Evolutionary conservation across 2,797 vertebrate genomes (phyloP).

Genomic region (Sparidentex hasta): DNA sequence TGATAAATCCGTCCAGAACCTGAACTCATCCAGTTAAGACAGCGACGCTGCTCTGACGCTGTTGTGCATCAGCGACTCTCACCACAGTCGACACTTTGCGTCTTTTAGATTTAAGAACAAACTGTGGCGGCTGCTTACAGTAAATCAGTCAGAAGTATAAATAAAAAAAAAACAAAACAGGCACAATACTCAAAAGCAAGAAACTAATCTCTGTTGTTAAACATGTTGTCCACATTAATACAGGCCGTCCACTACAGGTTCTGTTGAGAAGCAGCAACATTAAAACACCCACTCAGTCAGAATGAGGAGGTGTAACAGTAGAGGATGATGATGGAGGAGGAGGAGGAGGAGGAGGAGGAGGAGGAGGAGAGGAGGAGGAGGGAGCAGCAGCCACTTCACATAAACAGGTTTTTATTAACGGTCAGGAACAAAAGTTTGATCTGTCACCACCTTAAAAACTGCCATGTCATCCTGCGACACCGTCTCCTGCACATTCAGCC

Average conservation of each 20-base stretch:
- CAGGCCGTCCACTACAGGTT: constrained; percentile 4
- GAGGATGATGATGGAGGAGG: background rate
- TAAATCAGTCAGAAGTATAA: constrained; percentile 2
- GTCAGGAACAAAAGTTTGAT: constrained; percentile 39
- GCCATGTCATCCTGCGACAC: constrained; percentile 33
- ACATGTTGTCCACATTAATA: constrained; percentile 9
- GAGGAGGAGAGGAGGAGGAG: constrained; percentile 39
- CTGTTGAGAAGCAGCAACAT: constrained; percentile 14
- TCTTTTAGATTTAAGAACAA: constrained; percentile 12
- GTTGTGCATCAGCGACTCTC: background rate
- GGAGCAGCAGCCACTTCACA: constrained; percentile 42
- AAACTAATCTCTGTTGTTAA: constrained; percentile 1
- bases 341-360: constrained; percentile 26
- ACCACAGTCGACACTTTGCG: constrained; percentile 21
- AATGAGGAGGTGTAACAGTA: background rate
- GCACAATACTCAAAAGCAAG: constrained; percentile 55
- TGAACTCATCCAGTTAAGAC: constrained; percentile 17
- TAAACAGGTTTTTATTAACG: constrained; percentile 47
- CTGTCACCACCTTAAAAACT: constrained; percentile 34
- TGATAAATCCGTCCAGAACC: background rate
- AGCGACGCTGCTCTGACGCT: background rate
- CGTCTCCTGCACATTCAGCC: constrained; percentile 35
- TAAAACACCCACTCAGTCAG: background rate
- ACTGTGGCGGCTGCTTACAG: background rate
- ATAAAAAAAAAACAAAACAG: constrained; percentile 58